phyloP scores from a whole-genome alignment of 2,888 invertebrate species.

The Pilophorus perplexus region DNA sequence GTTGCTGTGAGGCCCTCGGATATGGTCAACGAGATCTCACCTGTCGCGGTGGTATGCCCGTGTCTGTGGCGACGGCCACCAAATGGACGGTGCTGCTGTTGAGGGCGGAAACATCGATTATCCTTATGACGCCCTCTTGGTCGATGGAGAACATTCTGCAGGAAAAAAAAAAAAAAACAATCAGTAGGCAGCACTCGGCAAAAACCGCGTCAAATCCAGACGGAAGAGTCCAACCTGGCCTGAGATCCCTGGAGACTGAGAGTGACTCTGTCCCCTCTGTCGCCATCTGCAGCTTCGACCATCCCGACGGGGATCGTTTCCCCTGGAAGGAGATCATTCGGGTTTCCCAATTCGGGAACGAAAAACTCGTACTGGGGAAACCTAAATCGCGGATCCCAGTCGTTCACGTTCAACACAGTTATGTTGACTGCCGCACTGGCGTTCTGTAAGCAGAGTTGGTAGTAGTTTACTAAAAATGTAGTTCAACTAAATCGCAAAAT shows the following conservation, averaged over 20 bases:
- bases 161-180: no score
- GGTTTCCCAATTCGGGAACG: conserved; percentile 52
- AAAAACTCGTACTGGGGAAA: conserved; percentile 84
- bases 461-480: neutral
- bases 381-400: conserved; percentile 89
- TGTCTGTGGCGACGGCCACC: conserved; percentile 79
- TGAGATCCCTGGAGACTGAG: conserved; percentile 70
- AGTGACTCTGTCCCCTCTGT: conserved; percentile 69
- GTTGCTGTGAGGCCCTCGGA: no score
- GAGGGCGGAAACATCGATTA: conserved; percentile 52
- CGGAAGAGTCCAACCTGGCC: conserved; percentile 56
- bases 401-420: conserved; percentile 81
- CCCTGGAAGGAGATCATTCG: conserved; percentile 38
- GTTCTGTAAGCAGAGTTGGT: conserved; percentile 64
- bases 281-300: conserved; percentile 85
- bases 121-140: conserved; percentile 63
- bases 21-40: conserved; percentile 51
- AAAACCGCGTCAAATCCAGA: no score
- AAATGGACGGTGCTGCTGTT: conserved; percentile 66
- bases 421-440: conserved; percentile 80
- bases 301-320: conserved; percentile 51
- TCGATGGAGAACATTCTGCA: conserved; percentile 64
- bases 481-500: no score
- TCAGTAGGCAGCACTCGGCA: no score
- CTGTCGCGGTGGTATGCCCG: conserved; percentile 78